Conservation (phyloP, 2,113 vertebrate genomes). For the Mustelus asterias region DNA sequence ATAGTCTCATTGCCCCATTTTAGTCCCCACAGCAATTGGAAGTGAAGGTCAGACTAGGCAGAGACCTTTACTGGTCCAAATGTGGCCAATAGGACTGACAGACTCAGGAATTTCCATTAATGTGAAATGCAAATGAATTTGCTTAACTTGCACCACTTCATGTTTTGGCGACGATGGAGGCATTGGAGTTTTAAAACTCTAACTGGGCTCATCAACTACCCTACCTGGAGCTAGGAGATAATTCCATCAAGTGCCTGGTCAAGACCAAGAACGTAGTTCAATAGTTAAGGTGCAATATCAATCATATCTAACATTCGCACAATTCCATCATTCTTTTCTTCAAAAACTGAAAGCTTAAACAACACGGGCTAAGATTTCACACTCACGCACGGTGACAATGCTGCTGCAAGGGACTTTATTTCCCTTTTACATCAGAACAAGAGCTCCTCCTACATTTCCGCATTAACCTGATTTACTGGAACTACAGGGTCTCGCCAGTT, state of each 20-base stretch:
- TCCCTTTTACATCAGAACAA: background rate
- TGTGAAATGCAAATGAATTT: background rate
- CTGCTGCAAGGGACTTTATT: background rate
- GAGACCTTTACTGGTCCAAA: background rate
- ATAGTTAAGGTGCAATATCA: background rate
- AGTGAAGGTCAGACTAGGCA: background rate
- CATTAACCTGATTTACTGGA: conserved; percentile 22
- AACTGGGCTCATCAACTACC: background rate
- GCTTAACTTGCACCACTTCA: background rate
- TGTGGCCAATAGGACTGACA: background rate
- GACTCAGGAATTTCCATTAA: background rate
- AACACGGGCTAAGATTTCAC: background rate
- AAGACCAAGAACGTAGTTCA: background rate
- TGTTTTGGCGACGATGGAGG: background rate
- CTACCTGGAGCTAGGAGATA: background rate
- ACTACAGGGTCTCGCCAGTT: background rate
- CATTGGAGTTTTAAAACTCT: background rate
- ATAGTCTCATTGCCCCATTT: background rate
- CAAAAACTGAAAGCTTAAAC: background rate
- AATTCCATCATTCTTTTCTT: background rate
- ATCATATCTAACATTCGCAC: too few relatives aligned
- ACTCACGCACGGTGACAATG: background rate
- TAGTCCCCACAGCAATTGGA: background rate
- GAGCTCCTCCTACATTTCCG: conserved; percentile 24
- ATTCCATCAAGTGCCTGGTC: background rate